Evolutionary conservation across 2,888 invertebrate genomes (phyloP), one percentile per base, ranked within the genome.

Genomic region (Sphinx pinastri): DNA sequence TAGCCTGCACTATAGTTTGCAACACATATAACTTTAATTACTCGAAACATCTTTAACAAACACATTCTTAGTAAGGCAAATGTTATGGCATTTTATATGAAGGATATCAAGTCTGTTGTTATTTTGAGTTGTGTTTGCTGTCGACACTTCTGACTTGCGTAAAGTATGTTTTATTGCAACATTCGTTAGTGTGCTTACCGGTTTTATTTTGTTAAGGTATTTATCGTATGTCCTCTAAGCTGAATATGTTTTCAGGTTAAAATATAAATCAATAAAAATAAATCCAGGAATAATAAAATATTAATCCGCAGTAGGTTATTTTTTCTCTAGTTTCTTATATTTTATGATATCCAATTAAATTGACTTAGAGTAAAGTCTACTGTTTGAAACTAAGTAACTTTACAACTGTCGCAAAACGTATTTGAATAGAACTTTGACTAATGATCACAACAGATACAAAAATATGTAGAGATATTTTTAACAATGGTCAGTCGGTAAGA

Each of bases 41-140:
- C 19, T 16, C 4, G 19, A 16, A 49, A 49, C 13, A 49, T 13
- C 12, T 16, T 19, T 63, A 19, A 57, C 13, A 57, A 49, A 60
- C 60, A 60, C 16, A 60, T 45, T 58, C 58, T 52, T 16, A 69
- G 51, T 59, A n/a, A 57, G 19, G 13, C 59, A 47, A 47, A 70
- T 67, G 70, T 68, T 71, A 69, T 73, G 74, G 70, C 70, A 75
- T 76, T 77, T 77, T 69, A 60, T 70, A 69, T 69, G 76, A 76
- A 75, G 75, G 74, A 68, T 71, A 69, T 31, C 74, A 60, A 69
- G 73, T 73, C 55, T 55, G n/a, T 19, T 63, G 49, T 71, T 49
- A 52, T 51, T 51, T 68, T 57, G 66, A 68, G 31, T 68, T 68
- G 19, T 63, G 14, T 68, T 38, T 45, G 51, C 47, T 54, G 67